Evolutionary conservation across 2,797 vertebrate genomes (phyloP).

Genomic region (Dipus sagitta): DNA sequence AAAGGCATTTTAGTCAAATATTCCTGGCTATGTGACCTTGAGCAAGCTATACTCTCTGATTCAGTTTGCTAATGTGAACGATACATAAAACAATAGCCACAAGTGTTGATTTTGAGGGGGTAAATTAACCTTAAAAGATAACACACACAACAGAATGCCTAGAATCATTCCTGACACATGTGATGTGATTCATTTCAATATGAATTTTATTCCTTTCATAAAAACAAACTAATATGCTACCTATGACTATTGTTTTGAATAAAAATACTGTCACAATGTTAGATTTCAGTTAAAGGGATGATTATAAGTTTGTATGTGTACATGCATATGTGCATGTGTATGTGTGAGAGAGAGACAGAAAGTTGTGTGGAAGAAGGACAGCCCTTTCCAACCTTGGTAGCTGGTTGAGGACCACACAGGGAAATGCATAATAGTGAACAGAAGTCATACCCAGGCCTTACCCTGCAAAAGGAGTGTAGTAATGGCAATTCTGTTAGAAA

Average conservation of each 20-base stretch:
- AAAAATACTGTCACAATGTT: neutral
- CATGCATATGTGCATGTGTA: too few relatives aligned
- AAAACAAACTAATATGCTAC: neutral
- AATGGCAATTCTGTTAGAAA: neutral
- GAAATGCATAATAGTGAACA: neutral
- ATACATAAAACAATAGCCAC: neutral
- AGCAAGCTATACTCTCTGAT: neutral
- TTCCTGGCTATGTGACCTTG: neutral
- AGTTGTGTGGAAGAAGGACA: neutral
- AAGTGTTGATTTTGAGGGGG: neutral
- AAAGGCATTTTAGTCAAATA: neutral
- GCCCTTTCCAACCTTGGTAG: neutral
- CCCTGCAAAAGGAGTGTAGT: neutral
- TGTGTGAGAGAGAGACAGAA: neutral
- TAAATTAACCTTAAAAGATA: neutral
- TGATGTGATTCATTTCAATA: neutral
- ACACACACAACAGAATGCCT: neutral
- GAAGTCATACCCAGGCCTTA: neutral
- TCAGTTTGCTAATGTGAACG: neutral
- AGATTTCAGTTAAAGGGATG: neutral
- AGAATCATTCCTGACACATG: neutral
- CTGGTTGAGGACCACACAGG: neutral
- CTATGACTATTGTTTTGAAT: neutral
- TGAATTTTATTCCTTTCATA: neutral
- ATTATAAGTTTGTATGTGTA: too few relatives aligned